phyloP scores from a whole-genome alignment of 2,113 vertebrate genomes.

The Illadopsis cleaveri region DNA sequence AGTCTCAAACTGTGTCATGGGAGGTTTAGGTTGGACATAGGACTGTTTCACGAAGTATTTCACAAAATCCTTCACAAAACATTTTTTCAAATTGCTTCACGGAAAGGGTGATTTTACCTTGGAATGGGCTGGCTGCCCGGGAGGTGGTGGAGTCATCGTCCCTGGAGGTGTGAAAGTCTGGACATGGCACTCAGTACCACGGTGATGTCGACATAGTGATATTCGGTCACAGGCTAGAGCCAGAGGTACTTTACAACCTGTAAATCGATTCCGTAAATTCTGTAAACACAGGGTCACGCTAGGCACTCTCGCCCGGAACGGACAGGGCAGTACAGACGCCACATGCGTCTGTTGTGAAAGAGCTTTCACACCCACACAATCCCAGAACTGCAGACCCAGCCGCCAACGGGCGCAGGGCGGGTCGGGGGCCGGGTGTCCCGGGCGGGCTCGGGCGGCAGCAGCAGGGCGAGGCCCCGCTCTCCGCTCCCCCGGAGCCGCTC shows the following conservation, averaged over 20 bases:
- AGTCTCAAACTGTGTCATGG: background rate
- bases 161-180: too few species aligned
- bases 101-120: accelerated
- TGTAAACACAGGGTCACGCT: too few species aligned
- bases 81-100: background rate
- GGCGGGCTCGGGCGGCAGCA: too few species aligned
- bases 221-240: background rate
- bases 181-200: accelerated
- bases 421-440: background rate
- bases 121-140: too few species aligned
- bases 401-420: accelerated
- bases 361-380: too few species aligned
- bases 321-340: background rate
- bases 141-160: background rate
- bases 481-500: too few species aligned
- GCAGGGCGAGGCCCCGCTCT: background rate
- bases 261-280: background rate
- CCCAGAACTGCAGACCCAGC: too few species aligned
- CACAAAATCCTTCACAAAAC: background rate
- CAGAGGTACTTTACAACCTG: background rate
- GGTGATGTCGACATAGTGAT: too few species aligned
- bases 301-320: accelerated
- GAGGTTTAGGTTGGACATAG: background rate
- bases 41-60: background rate
- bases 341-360: accelerated